These are phyloP conservation scores for Germaria angustata DNA, from an alignment of 2,888 invertebrate genomes.

Conservation along the genomic window DNA sequence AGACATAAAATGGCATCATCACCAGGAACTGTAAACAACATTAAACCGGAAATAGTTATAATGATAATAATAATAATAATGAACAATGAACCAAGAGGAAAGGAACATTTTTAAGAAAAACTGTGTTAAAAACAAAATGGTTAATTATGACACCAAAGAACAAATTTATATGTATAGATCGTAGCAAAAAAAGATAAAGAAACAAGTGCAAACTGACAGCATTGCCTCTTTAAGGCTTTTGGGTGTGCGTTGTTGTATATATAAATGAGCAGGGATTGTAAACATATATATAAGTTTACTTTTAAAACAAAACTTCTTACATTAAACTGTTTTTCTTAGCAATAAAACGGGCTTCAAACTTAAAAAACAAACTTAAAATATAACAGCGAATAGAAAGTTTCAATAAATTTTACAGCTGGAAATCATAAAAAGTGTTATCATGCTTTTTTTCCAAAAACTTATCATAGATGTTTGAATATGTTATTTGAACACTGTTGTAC, in stretches of 20 bases:
- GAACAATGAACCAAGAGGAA: background rate
- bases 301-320: background rate
- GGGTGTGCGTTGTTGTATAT: no score
- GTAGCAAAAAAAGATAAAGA: background rate
- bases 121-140: slow-evolving; percentile 3
- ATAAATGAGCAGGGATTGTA: no score
- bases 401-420: background rate
- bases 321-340: no score
- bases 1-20: background rate
- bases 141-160: slow-evolving; percentile 22
- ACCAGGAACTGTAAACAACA: slow-evolving; percentile 21
- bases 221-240: no score
- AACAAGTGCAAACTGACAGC: no score
- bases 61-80: no score
- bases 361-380: no score
- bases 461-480: background rate
- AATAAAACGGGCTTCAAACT: no score
- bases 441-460: background rate
- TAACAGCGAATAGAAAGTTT: background rate
- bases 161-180: background rate
- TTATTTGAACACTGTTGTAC: background rate
- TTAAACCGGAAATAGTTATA: slow-evolving; percentile 22
- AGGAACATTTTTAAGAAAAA: background rate
- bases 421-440: background rate
- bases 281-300: no score